Conservation (phyloP, 2,113 vertebrate genomes). For the Oceanites oceanicus region DNA sequence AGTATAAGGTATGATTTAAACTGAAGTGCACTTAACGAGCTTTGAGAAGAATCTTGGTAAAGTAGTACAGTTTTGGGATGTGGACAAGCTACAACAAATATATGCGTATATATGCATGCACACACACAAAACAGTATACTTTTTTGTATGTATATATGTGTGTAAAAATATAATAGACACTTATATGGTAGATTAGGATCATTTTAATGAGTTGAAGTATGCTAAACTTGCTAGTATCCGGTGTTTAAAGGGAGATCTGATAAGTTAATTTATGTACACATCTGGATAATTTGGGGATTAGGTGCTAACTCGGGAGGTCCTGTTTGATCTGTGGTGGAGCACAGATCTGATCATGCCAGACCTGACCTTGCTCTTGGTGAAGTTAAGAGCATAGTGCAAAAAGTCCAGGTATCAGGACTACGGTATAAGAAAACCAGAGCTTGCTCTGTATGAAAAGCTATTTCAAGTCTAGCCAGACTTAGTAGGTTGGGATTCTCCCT, state of each 20-base stretch:
- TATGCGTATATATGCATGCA: fast-evolving
- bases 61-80: neutral
- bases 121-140: neutral
- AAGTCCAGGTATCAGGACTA: neutral
- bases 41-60: neutral
- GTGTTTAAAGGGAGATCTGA: neutral
- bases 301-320: neutral
- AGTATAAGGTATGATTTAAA: neutral
- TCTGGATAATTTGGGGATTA: neutral
- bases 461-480: neutral
- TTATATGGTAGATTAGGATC: neutral
- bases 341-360: neutral
- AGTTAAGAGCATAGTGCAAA: neutral
- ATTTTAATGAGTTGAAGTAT: neutral
- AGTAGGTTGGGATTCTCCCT: neutral
- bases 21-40: neutral
- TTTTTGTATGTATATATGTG: neutral
- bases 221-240: neutral
- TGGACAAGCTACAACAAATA: neutral
- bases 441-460: neutral
- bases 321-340: neutral
- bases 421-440: neutral
- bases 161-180: neutral
- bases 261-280: neutral
- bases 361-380: neutral